Evolutionary conservation across 2,113 vertebrate species (phyloP).

Genomic region (Calidris pygmaea): DNA sequence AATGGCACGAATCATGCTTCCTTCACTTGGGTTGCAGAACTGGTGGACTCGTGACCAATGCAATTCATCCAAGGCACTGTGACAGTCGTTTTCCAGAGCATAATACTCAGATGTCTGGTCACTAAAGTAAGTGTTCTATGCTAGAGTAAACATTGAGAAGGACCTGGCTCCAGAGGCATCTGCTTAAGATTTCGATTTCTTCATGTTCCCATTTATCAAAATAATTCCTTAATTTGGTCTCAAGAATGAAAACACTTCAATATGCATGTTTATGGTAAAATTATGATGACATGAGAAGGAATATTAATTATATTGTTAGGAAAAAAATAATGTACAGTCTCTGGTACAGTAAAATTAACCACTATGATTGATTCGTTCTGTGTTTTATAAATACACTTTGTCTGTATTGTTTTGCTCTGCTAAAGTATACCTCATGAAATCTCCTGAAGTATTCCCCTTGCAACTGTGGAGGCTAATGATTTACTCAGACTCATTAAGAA

Average conservation of each 20-base stretch:
- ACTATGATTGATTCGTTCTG: background rate
- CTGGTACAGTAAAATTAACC: background rate
- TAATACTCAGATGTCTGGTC: background rate
- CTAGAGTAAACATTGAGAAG: background rate
- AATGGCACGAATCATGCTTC: background rate
- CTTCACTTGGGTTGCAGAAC: background rate
- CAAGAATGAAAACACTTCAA: background rate
- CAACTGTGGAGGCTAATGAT: background rate
- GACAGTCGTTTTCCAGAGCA: background rate
- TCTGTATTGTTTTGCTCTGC: background rate
- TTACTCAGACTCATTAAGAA: slow-evolving; percentile 16
- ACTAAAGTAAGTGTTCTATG: background rate
- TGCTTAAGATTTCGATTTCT: background rate
- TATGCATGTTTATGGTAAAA: background rate
- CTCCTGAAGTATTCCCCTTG: background rate
- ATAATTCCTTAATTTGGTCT: background rate
- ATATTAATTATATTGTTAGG: background rate
- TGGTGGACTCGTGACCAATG: background rate
- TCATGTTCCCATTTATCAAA: background rate
- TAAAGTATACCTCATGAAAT: background rate
- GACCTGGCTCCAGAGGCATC: background rate
- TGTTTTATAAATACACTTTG: background rate
- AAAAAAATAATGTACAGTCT: background rate
- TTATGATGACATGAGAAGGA: background rate
- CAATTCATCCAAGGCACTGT: background rate